phyloP scores from a whole-genome alignment of 2,797 vertebrate species.

The Rhinoraja longicauda region DNA sequence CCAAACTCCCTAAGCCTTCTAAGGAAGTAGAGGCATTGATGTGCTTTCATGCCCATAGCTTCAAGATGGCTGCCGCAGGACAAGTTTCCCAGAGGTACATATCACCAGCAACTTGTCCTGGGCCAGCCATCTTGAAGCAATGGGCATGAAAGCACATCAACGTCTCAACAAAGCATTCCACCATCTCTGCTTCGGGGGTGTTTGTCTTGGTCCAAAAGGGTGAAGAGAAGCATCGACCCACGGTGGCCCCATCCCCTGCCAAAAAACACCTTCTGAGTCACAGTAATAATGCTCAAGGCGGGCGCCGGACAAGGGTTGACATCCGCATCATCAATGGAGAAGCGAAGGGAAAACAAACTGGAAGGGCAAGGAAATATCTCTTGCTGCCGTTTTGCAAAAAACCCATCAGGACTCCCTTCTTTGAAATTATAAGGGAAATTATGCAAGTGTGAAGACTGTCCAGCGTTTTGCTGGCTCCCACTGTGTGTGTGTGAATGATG shows the following conservation, averaged over 20 bases:
- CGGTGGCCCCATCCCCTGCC: not conserved
- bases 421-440: conserved; percentile 17
- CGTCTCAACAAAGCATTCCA: no score
- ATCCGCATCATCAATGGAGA: not conserved
- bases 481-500: conserved; percentile 14
- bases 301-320: not conserved
- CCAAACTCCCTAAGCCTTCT: no score
- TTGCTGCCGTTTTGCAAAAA: not conserved
- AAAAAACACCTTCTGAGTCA: not conserved
- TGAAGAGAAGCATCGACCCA: no score
- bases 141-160: no score
- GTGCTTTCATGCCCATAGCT: no score
- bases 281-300: not conserved
- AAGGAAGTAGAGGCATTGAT: no score
- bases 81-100: no score
- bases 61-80: no score
- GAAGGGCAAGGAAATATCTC: not conserved
- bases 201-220: no score
- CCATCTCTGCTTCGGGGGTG: no score
- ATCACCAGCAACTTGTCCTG: no score
- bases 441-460: not conserved
- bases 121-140: no score
- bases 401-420: conserved; percentile 17
- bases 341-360: not conserved
- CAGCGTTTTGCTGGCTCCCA: not conserved